Percentiles rank a stretch among this genome's conserved stretches.
These are phyloP conservation scores for Suricata suricatta DNA, from an alignment of 2,113 vertebrate species.

Conservation along the genomic window DNA sequence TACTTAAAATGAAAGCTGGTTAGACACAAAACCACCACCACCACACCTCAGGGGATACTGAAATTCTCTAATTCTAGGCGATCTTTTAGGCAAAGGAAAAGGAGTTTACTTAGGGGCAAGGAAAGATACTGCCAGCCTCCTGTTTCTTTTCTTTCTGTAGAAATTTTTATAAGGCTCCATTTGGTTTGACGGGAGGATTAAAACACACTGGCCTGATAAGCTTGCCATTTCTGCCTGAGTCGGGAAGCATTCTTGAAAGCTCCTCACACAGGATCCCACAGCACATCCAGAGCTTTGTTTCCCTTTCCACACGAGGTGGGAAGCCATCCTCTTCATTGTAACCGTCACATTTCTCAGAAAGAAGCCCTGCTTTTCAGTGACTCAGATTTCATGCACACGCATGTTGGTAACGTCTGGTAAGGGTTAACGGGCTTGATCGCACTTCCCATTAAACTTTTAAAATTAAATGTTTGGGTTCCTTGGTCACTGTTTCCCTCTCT, in stretches of 20 bases:
- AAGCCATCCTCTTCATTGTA: not conserved
- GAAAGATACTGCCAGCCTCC: not conserved
- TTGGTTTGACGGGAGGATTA: constrained; percentile 27
- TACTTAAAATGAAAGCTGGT: not conserved
- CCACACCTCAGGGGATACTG: not conserved
- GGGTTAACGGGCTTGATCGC: not conserved
- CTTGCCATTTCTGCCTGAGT: not conserved
- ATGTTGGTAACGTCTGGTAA: not conserved
- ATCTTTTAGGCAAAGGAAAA: constrained; percentile 17
- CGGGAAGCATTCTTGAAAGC: constrained; percentile 50
- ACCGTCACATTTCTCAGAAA: not conserved
- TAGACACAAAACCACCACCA: not conserved
- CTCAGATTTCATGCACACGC: not conserved
- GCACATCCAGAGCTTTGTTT: not conserved
- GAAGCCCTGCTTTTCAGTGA: not conserved
- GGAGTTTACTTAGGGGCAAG: not conserved
- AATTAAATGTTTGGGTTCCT: constrained; percentile 27
- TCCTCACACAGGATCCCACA: not conserved
- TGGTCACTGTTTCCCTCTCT: not conserved
- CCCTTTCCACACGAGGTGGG: not conserved
- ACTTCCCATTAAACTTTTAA: constrained; percentile 41
- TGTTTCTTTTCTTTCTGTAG: not conserved
- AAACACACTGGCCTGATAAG: not conserved
- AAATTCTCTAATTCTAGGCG: not conserved
- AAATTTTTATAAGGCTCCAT: not conserved